Conservation (phyloP, 1,140 invertebrate species). For the Drosophila cardini region DNA sequence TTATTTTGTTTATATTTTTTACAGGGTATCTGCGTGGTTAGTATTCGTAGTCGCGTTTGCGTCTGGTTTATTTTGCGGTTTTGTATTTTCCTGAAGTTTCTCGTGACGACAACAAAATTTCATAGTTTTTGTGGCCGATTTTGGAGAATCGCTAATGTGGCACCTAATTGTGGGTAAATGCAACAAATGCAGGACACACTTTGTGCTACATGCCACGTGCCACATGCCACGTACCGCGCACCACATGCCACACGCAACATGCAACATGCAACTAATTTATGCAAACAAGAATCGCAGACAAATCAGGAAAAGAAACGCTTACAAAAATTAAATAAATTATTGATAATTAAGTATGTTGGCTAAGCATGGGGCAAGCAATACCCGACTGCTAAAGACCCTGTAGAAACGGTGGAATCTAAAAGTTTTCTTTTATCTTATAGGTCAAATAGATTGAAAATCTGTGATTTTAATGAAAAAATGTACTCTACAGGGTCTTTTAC, state of each 20-base stretch:
- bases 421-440: too few relatives aligned
- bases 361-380: too few relatives aligned
- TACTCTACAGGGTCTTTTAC: too few relatives aligned
- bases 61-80: constrained; percentile 4
- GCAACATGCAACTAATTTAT: constrained; percentile 1
- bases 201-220: constrained; percentile 7
- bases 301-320: neutral
- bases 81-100: constrained; percentile 6
- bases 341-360: neutral
- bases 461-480: too few relatives aligned
- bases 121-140: constrained; percentile 5
- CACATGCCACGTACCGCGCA: neutral
- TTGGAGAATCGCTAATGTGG: constrained; percentile 2
- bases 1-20: too few relatives aligned
- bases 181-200: constrained; percentile 21
- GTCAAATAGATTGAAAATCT: too few relatives aligned
- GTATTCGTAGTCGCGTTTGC: too few relatives aligned
- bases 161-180: constrained; percentile 25
- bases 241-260: constrained; percentile 10
- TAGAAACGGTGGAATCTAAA: too few relatives aligned
- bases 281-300: neutral
- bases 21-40: constrained; percentile 1
- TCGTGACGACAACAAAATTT: constrained; percentile 21
- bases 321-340: neutral
- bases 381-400: too few relatives aligned